Evolutionary conservation across 2,113 vertebrate species (phyloP).

Genomic region (Cettia cetti): DNA sequence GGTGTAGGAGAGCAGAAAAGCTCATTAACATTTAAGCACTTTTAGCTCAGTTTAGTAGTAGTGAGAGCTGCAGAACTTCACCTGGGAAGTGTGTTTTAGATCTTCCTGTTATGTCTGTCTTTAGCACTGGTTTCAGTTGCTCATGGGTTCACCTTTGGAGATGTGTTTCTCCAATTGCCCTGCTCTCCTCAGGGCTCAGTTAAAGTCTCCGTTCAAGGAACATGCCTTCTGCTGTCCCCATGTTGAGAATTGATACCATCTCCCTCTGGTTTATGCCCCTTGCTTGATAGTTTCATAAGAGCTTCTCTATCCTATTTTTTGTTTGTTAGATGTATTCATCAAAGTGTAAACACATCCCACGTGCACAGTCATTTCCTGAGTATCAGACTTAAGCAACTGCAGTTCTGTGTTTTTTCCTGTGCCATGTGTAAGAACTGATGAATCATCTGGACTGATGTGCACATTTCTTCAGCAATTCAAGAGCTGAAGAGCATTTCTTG

Average conservation of each 20-base stretch:
- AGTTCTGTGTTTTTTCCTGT: background rate
- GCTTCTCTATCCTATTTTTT: background rate
- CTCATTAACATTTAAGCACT: background rate
- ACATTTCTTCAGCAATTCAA: background rate
- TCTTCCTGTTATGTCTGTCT: background rate
- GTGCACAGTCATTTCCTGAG: background rate
- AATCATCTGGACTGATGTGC: background rate
- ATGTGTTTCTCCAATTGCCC: background rate
- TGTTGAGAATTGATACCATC: background rate
- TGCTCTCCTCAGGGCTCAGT: background rate
- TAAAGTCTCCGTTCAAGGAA: background rate
- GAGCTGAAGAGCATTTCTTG: background rate
- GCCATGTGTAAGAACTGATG: background rate
- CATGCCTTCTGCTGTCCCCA: rapidly evolving
- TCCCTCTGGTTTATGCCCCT: background rate
- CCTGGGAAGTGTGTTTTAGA: background rate
- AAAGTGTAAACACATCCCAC: background rate
- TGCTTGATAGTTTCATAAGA: background rate
- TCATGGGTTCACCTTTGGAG: background rate
- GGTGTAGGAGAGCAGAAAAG: background rate
- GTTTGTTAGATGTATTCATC: background rate
- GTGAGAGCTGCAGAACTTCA: background rate
- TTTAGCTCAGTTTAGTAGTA: background rate
- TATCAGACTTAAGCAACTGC: background rate
- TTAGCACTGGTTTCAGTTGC: background rate